Evolutionary conservation across 1,140 invertebrate genomes (phyloP), one percentile per base, ranked within the genome.

Genomic region (Apis dorsata): DNA sequence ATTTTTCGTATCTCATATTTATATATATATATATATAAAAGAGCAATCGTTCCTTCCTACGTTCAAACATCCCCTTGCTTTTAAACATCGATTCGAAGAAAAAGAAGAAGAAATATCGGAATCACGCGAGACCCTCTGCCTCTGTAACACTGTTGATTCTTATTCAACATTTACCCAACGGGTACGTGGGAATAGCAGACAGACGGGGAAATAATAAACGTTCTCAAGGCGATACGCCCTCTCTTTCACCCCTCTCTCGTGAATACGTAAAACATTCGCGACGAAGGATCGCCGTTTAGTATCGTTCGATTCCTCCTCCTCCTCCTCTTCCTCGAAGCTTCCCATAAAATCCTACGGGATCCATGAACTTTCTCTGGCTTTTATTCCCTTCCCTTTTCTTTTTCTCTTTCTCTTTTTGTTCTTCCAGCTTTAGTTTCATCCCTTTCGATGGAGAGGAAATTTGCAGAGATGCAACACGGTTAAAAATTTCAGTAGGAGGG

Each of bases 21-120:
- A 44, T 44, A 44, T 7, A 44, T 44, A 44, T 44, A 44, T 44
- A 44, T 44, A 24, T 70, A 59, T 73, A 73, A 73, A 73, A 57
- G 53, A 57, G 49, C 71, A 57, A 63, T 28, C 78, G 34, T 24
- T 19, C 44, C 0, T n/a, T 24, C 15, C 21, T 24, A 55, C 65
- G 1, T 57, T 63, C 63, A 51, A 62, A 44, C 59, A 66, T 44
- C 11, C 57, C 72, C 53, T 68, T 21, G 10, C 5, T 44, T 24
- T 80, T 80, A 80, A 72, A 80, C 57, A 72, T 80, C 78, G 57
- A 80, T 72, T 66, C 76, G 9, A 13, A 8, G n/a, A 62, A 13
- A 15, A n/a, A 1, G 4, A 13, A 12, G n/a, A n/a, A 7, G 60
- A 72, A 63, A 80, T 80, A 80, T 80, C 44, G n/a, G 49, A 79